These are phyloP conservation scores for Drosophila ananassae DNA, from an alignment of 1,140 invertebrate species.

Conservation along the genomic window DNA sequence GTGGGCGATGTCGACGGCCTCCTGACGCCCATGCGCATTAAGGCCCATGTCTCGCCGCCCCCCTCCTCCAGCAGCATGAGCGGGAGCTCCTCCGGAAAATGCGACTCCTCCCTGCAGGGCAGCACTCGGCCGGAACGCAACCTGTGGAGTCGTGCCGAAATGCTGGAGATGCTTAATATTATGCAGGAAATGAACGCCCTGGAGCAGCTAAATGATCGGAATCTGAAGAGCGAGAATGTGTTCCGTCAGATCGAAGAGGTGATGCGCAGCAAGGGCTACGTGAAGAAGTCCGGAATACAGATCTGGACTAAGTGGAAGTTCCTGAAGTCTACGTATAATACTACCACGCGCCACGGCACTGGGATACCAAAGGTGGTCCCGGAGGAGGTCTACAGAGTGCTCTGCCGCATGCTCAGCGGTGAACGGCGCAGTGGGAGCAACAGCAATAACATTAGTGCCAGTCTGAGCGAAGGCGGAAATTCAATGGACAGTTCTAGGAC, in stretches of 20 bases:
- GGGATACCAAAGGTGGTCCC: conserved; percentile 75
- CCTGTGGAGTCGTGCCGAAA: conserved; percentile 77
- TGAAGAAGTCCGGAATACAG: conserved; percentile 76
- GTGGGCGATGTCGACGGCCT: conserved; percentile 76
- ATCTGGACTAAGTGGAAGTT: conserved; percentile 84
- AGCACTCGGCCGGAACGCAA: conserved; percentile 68
- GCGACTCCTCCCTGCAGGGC: conserved; percentile 17
- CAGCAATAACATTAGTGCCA: conserved; percentile 37
- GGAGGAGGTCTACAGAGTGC: conserved; percentile 68
- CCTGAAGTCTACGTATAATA: conserved; percentile 79
- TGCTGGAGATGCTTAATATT: conserved; percentile 73
- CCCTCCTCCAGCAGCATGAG: conserved; percentile 5
- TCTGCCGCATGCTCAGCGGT: conserved; percentile 62
- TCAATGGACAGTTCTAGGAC: conserved; percentile 59
- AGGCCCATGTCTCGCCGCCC: conserved; percentile 30
- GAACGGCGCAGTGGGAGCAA: conserved; percentile 9
- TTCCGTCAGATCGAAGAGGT: conserved; percentile 70
- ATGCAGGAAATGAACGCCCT: conserved; percentile 75
- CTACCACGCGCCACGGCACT: conserved; percentile 65
- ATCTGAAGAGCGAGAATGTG: conserved; percentile 70
- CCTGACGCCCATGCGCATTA: conserved; percentile 64
- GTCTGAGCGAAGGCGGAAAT: conserved; percentile 55
- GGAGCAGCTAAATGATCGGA: conserved; percentile 73
- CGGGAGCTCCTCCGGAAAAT: conserved; percentile 4
- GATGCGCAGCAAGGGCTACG: conserved; percentile 72